Percentiles rank a stretch among this genome's conserved stretches.
Evolutionary conservation across 2,113 vertebrate species (phyloP).

Genomic region (Oceanites oceanicus): DNA sequence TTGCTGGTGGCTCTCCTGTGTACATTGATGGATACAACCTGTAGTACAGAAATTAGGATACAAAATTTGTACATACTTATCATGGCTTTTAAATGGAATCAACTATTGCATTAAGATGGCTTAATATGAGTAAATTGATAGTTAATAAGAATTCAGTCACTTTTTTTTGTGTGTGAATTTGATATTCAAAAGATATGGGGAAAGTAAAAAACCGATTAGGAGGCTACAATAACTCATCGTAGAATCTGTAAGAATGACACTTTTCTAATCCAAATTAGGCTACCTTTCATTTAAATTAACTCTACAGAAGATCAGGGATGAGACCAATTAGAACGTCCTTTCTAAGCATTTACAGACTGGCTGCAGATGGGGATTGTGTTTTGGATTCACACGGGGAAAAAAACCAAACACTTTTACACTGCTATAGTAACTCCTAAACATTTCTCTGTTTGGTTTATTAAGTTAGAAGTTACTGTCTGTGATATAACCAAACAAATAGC

Average conservation of each 20-base stretch:
- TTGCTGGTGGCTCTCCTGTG: background rate
- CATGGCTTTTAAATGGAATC: background rate
- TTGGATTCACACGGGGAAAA: background rate
- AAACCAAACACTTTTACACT: background rate
- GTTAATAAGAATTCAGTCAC: background rate
- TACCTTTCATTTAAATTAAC: background rate
- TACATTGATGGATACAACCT: background rate
- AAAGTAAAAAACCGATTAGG: background rate
- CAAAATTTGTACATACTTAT: background rate
- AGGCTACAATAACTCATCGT: background rate
- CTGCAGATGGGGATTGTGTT: background rate
- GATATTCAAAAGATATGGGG: background rate
- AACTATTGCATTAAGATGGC: background rate
- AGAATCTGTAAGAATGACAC: background rate
- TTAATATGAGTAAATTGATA: background rate
- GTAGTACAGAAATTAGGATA: fast-evolving
- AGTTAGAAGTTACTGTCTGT: slow-evolving; percentile 35
- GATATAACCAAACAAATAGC: slow-evolving; percentile 39
- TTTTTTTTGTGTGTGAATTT: background rate
- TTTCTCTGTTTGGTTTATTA: slow-evolving; percentile 47
- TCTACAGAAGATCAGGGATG: background rate
- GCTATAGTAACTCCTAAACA: background rate
- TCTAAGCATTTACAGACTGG: background rate
- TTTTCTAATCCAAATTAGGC: background rate
- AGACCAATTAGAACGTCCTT: background rate